Base-by-base conservation (phyloP, 2,888 invertebrate species). In the Hemithea aestivaria region DNA sequence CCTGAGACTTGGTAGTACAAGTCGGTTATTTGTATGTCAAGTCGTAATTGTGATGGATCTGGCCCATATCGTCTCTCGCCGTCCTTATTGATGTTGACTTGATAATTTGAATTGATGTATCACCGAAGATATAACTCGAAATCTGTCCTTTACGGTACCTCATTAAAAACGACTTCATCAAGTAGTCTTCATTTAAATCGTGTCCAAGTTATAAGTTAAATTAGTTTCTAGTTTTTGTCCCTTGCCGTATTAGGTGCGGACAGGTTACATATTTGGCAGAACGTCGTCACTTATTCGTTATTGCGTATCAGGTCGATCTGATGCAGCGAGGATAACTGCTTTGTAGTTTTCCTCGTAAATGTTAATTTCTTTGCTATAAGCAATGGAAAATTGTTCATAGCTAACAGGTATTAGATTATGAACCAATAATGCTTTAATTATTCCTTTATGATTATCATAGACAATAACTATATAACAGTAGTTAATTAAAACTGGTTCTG, bases 191-290 rank as follows among this genome's bases (percentile, higher is more conserved):
- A 5, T 27, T 35, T 10, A 48, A 52, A 45, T 45, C 32, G 39
- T 38, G 10, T 27, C 21, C 7, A 28, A 32, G n/a, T 30, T 27
- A 33, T 27, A 31, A 30, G 29, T 20, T 39, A 45, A 46, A 46
- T 50, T 39, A 35, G 45, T 57, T 49, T 45, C 45, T 52, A 55
- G 62, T 65, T 78, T 68, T 70, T 69, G 54, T 56, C 49, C 27
- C 41, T 48, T 38, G 53, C 70, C 66, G 49, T 45, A 55, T 75
- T 57, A 52, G 77, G 74, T 42, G 33, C 11, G 58, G 60, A 62
- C 83, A 60, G 62, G 73, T 76, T 70, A 63, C 81, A 37, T 77
- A 82, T 82, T 73, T 72, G 78, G 81, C 36, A 32, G 48, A 49
- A 36, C 40, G 53, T 45, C 40, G 41, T 45, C 46, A 33, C 41